These are phyloP conservation scores for Actinostola sp. DNA, from an alignment of 92 coral and sea anemone species.

Conservation along the genomic window DNA sequence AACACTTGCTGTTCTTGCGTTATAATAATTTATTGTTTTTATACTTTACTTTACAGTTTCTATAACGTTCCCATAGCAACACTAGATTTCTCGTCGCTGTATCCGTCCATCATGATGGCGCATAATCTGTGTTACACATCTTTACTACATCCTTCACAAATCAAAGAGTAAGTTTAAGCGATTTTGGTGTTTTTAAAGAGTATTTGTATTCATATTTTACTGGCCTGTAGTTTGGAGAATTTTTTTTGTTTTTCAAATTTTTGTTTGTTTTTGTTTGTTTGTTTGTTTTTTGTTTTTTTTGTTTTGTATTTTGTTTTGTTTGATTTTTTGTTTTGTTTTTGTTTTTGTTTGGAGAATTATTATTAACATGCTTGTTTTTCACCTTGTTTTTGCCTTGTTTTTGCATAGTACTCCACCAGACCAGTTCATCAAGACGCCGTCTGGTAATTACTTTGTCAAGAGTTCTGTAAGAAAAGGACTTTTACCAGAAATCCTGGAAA, in stretches of 20 bases:
- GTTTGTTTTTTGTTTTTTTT: too few species aligned
- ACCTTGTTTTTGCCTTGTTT: not conserved
- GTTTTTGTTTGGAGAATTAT: too few species aligned
- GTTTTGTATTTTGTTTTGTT: too few species aligned
- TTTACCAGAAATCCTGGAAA: constrained; percentile 92
- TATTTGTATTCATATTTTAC: too few species aligned
- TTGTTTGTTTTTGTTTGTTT: too few species aligned
- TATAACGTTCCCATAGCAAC: constrained; percentile 96
- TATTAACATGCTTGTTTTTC: not conserved
- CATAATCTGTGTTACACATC: constrained; percentile 97
- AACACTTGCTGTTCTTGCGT: too few species aligned
- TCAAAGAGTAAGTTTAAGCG: constrained; percentile 69
- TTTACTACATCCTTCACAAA: constrained; percentile 75
- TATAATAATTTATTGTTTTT: not conserved
- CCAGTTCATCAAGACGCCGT: constrained; percentile 96
- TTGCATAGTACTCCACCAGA: constrained; percentile 71
- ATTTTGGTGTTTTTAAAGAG: too few species aligned
- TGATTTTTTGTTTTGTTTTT: too few species aligned
- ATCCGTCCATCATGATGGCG: constrained; percentile 99
- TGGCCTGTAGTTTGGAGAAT: too few species aligned
- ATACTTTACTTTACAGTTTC: constrained; percentile 46
- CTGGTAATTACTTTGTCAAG: constrained; percentile 94
- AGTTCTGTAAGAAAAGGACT: constrained; percentile 82
- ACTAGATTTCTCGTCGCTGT: constrained; percentile 94
- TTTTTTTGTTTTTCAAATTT: too few species aligned